Evolutionary conservation across 2,888 invertebrate genomes (phyloP).

Genomic region (Euzetes globulus): DNA sequence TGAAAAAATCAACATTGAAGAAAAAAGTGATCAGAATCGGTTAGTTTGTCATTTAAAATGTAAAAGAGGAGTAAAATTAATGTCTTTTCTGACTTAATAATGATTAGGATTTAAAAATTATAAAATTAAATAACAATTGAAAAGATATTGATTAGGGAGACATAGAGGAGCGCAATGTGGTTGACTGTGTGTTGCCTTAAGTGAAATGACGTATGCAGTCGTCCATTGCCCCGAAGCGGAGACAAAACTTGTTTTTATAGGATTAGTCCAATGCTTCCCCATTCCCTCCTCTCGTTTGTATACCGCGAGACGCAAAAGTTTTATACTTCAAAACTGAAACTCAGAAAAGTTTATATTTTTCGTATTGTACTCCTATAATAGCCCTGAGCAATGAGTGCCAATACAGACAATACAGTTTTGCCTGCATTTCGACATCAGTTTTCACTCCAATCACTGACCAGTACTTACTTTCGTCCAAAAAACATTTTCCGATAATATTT

Average conservation of each 20-base stretch:
- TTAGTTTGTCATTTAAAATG: too few relatives aligned
- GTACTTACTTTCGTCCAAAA: not conserved
- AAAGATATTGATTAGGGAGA: not conserved
- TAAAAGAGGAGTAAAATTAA: not conserved
- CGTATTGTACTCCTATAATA: not conserved
- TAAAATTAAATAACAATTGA: not conserved
- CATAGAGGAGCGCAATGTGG: not conserved
- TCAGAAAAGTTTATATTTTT: not conserved
- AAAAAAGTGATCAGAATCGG: too few relatives aligned
- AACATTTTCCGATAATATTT: not conserved
- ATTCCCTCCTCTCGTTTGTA: slow-evolving; percentile 13
- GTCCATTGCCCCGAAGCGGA: slow-evolving; percentile 29
- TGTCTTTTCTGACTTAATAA: not conserved
- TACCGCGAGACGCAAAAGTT: slow-evolving; percentile 1
- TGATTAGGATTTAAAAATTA: not conserved
- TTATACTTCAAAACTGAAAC: slow-evolving; percentile 6
- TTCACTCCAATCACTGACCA: slow-evolving; percentile 5
- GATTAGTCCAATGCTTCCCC: not conserved
- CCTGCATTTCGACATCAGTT: slow-evolving; percentile 15
- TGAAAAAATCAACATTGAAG: too few relatives aligned
- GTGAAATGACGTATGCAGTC: slow-evolving; percentile 9
- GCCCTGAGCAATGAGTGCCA: slow-evolving; percentile 28
- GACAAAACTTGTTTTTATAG: slow-evolving; percentile 29
- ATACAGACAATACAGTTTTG: slow-evolving; percentile 5
- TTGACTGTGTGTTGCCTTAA: not conserved